Evolutionary conservation across 2,888 invertebrate genomes (phyloP), one percentile per base, ranked within the genome.

Genomic region (Oscheius sp.): DNA sequence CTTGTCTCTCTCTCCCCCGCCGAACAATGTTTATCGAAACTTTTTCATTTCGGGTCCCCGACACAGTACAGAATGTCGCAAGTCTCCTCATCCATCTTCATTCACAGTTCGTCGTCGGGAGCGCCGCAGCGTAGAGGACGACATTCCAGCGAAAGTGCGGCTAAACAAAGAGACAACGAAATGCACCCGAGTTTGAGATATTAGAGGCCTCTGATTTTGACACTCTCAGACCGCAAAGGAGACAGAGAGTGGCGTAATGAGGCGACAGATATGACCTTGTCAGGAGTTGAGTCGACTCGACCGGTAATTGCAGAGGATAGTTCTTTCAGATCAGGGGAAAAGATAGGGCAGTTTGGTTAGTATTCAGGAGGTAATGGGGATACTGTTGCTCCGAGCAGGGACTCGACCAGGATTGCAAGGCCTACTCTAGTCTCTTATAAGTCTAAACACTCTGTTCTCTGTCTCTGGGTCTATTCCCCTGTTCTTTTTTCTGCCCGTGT

Each of bases 71-170:
- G 53, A 53, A 53, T 53, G 42, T 42, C 42, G 42, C 53, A 53
- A 29, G 13, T 2, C 53, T 29, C 13, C 29, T 33, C 33, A 66
- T 66, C 53, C 66, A 66, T 66, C 66, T 53, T 66, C 66, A 66
- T 66, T 53, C 37, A 66, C 66, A 66, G 66, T 53, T 35, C 66
- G 32, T 29, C 48, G n/a, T n/a, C n/a, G 21, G 48, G 21, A 48
- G n/a, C 47, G 33, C 48, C 21, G 32, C 51, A 32, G 59, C 59
- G 32, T n/a, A 35, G 33, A 59, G 42, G 42, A 42, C 59, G 35
- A 53, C 66, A 66, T 66, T 66, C 66, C 63, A 29, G 47, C 51
- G 66, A 37, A 53, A 66, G 63, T 66, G 53, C 66, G 53, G 66
- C 51, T 51, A 48, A 33, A 53, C 48, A 51, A 53, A 47, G 53